Evolutionary conservation across 2,797 vertebrate species (phyloP).

Genomic region (Gorsachius magnificus): DNA sequence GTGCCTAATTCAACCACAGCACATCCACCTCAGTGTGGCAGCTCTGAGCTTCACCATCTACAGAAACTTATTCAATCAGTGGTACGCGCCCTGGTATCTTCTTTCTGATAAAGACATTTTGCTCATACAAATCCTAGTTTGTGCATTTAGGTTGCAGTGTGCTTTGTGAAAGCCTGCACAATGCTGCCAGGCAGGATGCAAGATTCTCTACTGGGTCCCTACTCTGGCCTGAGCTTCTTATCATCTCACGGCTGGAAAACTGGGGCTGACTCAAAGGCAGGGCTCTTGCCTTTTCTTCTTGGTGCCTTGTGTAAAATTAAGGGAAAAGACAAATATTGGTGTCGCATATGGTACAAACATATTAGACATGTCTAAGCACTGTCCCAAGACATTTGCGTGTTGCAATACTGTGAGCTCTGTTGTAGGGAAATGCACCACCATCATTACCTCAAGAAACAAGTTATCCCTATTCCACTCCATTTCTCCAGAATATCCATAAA

Average conservation of each 20-base stretch:
- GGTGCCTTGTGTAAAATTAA: background rate
- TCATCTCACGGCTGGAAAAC: background rate
- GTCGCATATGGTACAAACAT: background rate
- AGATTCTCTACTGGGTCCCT: background rate
- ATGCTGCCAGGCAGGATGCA: rapidly evolving
- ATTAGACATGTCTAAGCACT: background rate
- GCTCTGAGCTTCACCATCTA: background rate
- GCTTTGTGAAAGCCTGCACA: background rate
- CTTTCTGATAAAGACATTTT: background rate
- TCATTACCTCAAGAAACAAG: background rate
- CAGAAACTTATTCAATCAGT: background rate
- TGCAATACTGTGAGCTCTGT: background rate
- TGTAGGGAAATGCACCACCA: background rate
- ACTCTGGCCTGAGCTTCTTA: background rate
- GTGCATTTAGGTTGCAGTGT: background rate
- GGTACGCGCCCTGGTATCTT: background rate
- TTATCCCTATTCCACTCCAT: background rate
- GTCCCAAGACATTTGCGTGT: background rate
- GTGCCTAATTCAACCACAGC: background rate
- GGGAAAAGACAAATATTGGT: background rate
- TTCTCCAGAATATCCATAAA: background rate
- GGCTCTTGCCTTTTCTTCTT: background rate
- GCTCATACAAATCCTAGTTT: background rate
- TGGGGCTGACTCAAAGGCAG: background rate
- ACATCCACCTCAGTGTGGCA: rapidly evolving